A percentile compares a stretch with the other conserved stretches of the same genome.
phyloP scores from a whole-genome alignment of 2,888 invertebrate species.

The Dysmachus trigonus region DNA sequence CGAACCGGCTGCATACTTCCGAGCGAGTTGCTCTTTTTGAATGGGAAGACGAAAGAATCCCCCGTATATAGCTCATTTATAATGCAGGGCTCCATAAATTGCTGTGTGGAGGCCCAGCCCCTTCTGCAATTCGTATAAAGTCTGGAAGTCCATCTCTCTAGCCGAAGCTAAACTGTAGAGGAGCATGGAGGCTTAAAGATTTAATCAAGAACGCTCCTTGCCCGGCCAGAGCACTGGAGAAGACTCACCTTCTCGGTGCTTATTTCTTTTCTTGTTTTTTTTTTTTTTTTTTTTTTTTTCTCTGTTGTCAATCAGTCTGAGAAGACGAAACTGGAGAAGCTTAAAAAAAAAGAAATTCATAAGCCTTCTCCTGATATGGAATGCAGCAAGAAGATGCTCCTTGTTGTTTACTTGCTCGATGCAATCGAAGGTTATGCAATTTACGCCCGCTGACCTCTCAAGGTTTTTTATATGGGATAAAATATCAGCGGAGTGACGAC shows the following conservation, averaged over 20 bases:
- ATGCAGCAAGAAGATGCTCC: not conserved
- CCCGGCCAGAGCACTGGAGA: not conserved
- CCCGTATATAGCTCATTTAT: conserved; percentile 12
- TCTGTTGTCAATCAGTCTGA: conserved; percentile 20
- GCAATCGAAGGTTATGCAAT: not conserved
- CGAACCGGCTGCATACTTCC: conserved; percentile 5
- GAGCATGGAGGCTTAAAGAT: conserved; percentile 5
- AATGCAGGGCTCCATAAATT: conserved; percentile 38
- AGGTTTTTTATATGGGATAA: not conserved
- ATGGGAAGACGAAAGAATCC: not conserved
- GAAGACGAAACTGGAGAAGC: not conserved
- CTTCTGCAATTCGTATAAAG: conserved; percentile 32
- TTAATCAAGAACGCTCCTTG: conserved; percentile 10
- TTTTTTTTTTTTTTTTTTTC: not conserved
- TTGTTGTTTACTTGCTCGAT: not conserved
- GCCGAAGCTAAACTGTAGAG: not conserved
- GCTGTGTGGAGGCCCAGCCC: conserved; percentile 26
- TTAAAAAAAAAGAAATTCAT: not conserved
- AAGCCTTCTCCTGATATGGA: not conserved
- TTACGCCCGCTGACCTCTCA: not conserved
- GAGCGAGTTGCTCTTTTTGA: not conserved
- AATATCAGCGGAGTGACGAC: not conserved
- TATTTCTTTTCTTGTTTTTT: not conserved
- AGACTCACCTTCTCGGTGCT: not conserved
- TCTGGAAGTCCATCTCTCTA: conserved; percentile 33